Evolutionary conservation across 2,888 invertebrate species (phyloP).

Genomic region (Hirtodrosophila trivittata): DNA sequence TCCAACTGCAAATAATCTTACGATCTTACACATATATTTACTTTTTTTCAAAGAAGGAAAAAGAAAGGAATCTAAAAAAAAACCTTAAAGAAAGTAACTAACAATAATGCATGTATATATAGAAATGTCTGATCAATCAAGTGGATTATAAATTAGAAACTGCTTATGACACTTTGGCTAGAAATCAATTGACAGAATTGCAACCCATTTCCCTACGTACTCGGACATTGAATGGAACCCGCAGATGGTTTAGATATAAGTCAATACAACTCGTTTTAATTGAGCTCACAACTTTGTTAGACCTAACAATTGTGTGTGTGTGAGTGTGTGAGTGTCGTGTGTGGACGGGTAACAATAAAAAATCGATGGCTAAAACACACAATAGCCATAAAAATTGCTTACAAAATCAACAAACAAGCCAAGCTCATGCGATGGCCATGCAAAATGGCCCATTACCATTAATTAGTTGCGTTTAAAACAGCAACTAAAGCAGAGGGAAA

Average conservation of each 20-base stretch:
- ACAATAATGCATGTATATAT: too few relatives aligned
- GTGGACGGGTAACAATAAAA: constrained; percentile 37
- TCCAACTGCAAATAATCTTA: too few relatives aligned
- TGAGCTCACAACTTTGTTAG: not conserved
- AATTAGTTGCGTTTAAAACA: constrained; percentile 75
- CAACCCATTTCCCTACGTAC: too few relatives aligned
- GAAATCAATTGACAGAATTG: too few relatives aligned
- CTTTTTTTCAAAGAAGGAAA: too few relatives aligned
- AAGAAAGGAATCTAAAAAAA: too few relatives aligned
- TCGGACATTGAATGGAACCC: too few relatives aligned
- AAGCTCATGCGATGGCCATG: constrained; percentile 72
- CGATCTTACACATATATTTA: too few relatives aligned
- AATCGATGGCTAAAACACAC: constrained; percentile 58
- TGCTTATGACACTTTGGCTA: too few relatives aligned
- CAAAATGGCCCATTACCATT: constrained; percentile 77
- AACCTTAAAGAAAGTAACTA: too few relatives aligned
- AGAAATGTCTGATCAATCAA: too few relatives aligned
- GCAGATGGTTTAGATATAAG: not conserved
- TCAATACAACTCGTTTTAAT: not conserved
- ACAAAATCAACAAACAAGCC: constrained; percentile 78
- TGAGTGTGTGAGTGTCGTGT: constrained; percentile 35
- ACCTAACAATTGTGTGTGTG: not conserved
- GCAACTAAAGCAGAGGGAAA: constrained; percentile 15
- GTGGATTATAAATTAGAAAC: too few relatives aligned
- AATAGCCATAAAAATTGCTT: constrained; percentile 56